Conservation (phyloP, 2,888 invertebrate species). For the Cerastis rubricosa region DNA sequence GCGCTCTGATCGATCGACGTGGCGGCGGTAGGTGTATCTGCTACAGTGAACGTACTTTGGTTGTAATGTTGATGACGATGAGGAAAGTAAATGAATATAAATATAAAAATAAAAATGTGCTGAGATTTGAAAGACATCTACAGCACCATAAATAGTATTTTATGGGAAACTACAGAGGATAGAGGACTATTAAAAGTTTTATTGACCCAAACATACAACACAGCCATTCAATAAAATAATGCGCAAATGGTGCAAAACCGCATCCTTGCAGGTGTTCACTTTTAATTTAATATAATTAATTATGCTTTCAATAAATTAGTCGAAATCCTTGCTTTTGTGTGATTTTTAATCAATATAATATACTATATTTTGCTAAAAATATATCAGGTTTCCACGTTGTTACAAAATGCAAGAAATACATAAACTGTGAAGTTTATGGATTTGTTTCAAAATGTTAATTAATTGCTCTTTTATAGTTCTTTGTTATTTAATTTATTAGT, state of each 20-base stretch:
- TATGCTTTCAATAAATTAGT: slow-evolving; percentile 4
- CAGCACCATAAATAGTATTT: not conserved
- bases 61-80: not conserved
- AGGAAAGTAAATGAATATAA: not conserved
- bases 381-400: slow-evolving; percentile 1
- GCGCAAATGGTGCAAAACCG: not conserved
- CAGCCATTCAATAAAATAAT: slow-evolving; percentile 9
- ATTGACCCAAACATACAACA: not conserved
- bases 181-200: not conserved
- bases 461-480: too few species aligned
- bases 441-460: not conserved
- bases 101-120: not conserved
- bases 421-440: not conserved
- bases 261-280: slow-evolving; percentile 33
- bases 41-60: not conserved
- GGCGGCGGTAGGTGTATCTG: not conserved
- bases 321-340: not conserved
- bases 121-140: not conserved
- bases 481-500: too few species aligned
- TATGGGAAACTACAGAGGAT: not conserved
- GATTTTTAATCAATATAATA: not conserved
- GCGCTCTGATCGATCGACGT: not conserved
- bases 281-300: not conserved
- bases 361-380: not conserved
- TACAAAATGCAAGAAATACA: not conserved